Evolutionary conservation across 1,140 invertebrate species (phyloP).

Genomic region (Sinella curviseta): DNA sequence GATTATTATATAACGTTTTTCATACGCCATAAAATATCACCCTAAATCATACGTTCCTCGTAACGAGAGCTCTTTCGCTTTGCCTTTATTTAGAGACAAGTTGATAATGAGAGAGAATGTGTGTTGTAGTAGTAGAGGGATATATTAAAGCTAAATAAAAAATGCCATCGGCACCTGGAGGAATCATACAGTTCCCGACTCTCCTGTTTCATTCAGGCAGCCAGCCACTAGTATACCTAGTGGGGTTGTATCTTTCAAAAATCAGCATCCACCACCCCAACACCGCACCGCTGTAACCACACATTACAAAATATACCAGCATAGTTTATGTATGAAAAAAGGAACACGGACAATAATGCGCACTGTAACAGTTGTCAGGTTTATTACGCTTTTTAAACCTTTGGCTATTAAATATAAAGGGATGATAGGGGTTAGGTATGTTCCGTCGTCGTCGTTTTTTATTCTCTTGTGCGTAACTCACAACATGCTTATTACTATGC

Average conservation of each 20-base stretch:
- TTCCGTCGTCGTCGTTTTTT: no score
- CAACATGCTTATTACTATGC: not conserved
- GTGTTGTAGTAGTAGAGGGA: not conserved
- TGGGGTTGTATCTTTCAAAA: not conserved
- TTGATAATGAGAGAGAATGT: conserved; percentile 11
- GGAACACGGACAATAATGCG: not conserved
- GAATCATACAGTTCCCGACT: conserved; percentile 5
- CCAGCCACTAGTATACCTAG: no score
- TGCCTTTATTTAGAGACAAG: conserved; percentile 4
- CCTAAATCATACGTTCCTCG: conserved; percentile 30
- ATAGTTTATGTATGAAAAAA: not conserved
- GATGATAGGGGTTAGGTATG: no score
- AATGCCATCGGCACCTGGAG: conserved; percentile 29
- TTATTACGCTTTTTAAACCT: no score
- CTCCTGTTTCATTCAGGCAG: not conserved
- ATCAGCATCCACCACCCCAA: not conserved
- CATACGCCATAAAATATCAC: conserved; percentile 36
- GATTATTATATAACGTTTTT: conserved; percentile 41
- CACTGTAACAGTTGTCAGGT: conserved; percentile 7
- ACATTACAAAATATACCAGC: not conserved
- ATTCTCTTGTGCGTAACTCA: no score
- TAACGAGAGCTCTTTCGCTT: conserved; percentile 23
- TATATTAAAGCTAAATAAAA: not conserved
- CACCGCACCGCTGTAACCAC: not conserved
- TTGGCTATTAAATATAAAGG: no score